Conservation (phyloP, 2,797 vertebrate genomes). For the Eulemur rubriventer region DNA sequence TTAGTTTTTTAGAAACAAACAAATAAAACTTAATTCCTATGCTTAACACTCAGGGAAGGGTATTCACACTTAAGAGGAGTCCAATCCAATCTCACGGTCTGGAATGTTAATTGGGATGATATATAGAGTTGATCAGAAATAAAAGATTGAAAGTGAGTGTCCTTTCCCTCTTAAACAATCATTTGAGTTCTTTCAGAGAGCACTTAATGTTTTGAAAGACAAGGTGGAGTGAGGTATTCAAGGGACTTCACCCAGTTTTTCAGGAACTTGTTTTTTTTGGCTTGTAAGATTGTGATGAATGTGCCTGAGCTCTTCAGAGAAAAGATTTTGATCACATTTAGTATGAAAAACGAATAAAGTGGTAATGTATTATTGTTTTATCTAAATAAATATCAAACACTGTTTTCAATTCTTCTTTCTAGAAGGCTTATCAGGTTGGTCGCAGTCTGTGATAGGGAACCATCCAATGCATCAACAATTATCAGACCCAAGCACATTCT, state of each 20-base stretch:
- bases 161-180: background rate
- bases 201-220: conserved; percentile 32
- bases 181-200: conserved; percentile 54
- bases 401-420: conserved; percentile 76
- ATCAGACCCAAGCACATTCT: conserved; percentile 95
- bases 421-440: conserved; percentile 99
- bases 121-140: conserved; percentile 42
- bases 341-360: conserved; percentile 49
- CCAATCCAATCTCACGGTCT: background rate
- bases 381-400: conserved; percentile 58
- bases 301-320: background rate
- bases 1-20: background rate
- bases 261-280: background rate
- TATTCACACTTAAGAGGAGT: conserved; percentile 33
- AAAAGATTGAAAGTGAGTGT: conserved; percentile 29
- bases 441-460: conserved; percentile 96
- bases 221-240: background rate
- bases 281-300: conserved; percentile 26
- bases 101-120: conserved; percentile 14
- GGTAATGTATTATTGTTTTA: conserved; percentile 62
- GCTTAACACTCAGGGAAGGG: background rate
- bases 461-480: conserved; percentile 96
- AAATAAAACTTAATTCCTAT: conserved; percentile 16
- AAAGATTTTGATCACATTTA: conserved; percentile 55
- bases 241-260: conserved; percentile 8